Base-by-base conservation (phyloP, 2,113 vertebrate species). In the Fulica atra region DNA sequence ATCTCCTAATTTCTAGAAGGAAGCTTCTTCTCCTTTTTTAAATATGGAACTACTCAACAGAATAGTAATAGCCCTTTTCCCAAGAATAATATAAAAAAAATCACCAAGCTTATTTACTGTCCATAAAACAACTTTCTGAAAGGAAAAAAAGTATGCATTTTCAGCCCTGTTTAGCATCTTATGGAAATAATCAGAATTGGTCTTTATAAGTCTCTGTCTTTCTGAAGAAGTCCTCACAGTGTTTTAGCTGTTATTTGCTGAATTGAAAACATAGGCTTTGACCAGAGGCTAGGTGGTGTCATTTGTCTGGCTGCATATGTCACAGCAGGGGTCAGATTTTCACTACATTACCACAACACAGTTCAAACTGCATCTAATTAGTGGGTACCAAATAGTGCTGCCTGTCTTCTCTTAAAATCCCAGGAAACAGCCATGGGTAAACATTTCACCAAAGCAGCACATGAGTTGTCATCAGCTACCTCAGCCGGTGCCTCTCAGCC, bases 281-380 rank as follows among this genome's bases (percentile, higher is more conserved):
- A 96, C 95, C 85, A 82, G 72, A 83, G 74, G 71, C 90, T 92
- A 90, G 59, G 64, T 92, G 68, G 69, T 94, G 95, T 68, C 88
- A 84, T 89, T 96, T 92, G 64, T 71, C 72, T 93, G 81, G 53
- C 81, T 84, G 72, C 90, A 95, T 76, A 93, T 92, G 88, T 92
- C 95, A 94, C 88, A 92, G 95, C 88, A 86, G 94, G 88, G 76
- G 82, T 51, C 42, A 77, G 84, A 88, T 97, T 96, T 94, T 94
- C 96, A 94, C 92, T 95, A 81, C 88, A 69, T 94, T 94, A 92
- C 92, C 82, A 76, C 77, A 86, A 88, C 82, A 79, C 72, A 86
- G 61, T 84, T 93, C 42, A 90, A 78, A 94, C 82, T 92, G 86
- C 76, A 88, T 81, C 48, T 94, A 91, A 95, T 95, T 94, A 96